Evolutionary conservation across 2,888 invertebrate species (phyloP).

Genomic region (Eristalis arbustorum): DNA sequence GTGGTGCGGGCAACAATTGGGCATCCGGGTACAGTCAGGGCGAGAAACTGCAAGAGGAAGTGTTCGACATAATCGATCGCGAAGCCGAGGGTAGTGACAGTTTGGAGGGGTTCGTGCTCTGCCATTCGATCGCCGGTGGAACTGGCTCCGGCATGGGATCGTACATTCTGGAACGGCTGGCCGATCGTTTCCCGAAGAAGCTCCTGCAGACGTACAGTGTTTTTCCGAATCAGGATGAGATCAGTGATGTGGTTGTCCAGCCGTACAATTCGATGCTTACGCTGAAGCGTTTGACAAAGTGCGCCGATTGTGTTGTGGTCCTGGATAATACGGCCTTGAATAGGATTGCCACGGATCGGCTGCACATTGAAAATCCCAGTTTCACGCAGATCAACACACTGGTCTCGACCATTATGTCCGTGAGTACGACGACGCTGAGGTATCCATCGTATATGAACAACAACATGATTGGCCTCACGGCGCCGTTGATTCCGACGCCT

Average conservation of each 20-base stretch:
- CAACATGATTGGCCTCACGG: constrained; percentile 96
- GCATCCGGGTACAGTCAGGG: constrained; percentile 97
- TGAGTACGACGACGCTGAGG: constrained; percentile 93
- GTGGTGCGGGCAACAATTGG: constrained; percentile 99
- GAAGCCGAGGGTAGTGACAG: constrained; percentile 99
- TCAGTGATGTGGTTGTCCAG: constrained; percentile 97
- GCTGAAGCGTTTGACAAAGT: constrained; percentile 94
- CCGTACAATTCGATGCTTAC: constrained; percentile 98
- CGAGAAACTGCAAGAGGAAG: constrained; percentile 95
- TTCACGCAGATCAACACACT: constrained; percentile 98
- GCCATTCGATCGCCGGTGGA: constrained; percentile 99
- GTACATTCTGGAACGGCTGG: constrained; percentile 92
- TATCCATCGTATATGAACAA: constrained; percentile 99
- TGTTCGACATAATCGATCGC: constrained; percentile 98
- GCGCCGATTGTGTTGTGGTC: constrained; percentile 98
- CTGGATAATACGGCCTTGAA: constrained; percentile 98
- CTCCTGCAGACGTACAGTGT: constrained; percentile 99
- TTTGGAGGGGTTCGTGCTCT: constrained; percentile 98
- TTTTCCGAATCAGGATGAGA: constrained; percentile 98
- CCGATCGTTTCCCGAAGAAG: constrained; percentile 98
- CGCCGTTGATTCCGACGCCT: constrained; percentile 98
- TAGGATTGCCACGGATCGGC: constrained; percentile 94
- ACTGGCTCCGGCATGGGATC: constrained; percentile 99
- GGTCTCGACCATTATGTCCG: constrained; percentile 99
- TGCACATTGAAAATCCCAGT: constrained; percentile 97